Conservation (phyloP, 1,140 invertebrate genomes). For the Saccostrea echinata region DNA sequence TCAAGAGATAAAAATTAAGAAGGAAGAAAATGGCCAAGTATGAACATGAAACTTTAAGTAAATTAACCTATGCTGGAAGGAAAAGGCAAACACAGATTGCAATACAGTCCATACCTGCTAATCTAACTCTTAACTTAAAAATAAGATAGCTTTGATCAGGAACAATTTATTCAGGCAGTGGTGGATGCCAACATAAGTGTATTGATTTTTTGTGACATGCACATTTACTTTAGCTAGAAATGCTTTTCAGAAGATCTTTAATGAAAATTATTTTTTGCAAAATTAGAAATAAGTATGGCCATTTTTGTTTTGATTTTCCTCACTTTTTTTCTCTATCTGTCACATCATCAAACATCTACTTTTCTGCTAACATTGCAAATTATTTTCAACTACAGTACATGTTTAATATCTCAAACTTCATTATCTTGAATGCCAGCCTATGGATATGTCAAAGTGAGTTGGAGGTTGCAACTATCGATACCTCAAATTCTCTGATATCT, state of each 20-base stretch:
- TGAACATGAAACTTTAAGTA: not conserved
- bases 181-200: not conserved
- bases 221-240: not conserved
- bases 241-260: not conserved
- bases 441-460: too few species aligned
- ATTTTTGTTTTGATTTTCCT: not conserved
- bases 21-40: not conserved
- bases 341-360: too few species aligned
- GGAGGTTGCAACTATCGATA: too few species aligned
- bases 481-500: too few species aligned
- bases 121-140: constrained; percentile 22
- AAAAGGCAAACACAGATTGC: constrained; percentile 36
- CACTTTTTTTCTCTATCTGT: not conserved
- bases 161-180: constrained; percentile 29
- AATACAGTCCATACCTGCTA: not conserved
- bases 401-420: too few species aligned
- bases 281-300: constrained; percentile 16
- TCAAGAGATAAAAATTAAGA: constrained; percentile 18
- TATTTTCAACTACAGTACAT: too few species aligned
- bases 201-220: constrained; percentile 19
- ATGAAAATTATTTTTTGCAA: not conserved
- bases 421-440: too few species aligned
- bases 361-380: too few species aligned
- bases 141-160: constrained; percentile 11
- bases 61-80: not conserved